Evolutionary conservation across 2,888 invertebrate genomes (phyloP), one percentile per base, ranked within the genome.

Genomic region (Alsophila aescularia): DNA sequence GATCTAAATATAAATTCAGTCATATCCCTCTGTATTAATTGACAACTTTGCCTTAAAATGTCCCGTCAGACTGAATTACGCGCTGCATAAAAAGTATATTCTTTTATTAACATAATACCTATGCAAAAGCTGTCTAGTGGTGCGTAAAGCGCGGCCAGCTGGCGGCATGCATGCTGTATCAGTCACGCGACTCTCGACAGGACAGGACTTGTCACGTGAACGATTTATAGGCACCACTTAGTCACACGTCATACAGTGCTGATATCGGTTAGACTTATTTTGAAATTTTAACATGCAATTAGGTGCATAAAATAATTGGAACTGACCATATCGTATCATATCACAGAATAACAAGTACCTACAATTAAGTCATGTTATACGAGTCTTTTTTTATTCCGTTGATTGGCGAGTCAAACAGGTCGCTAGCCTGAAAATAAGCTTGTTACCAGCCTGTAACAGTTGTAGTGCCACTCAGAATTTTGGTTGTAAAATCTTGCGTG

Each of bases 201-300:
- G 83, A 81, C 81, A 77, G 79, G 60, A 69, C 73, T 70, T 77
- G 83, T 75, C 84, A 79, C 73, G 73, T 69, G 64, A 67, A 65
- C 72, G 72, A 85, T 85, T 85, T 83, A 85, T 82, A 67, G 80
- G 67, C 72, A 68, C 75, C 80, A 81, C 80, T 83, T 84, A 83
- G 73, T 78, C 71, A 79, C 81, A 84, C 83, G 85, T 85, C 81
- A 85, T 82, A 80, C 68, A 68, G 68, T 65, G 64, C 67, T 56
- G 67, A 69, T 69, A 75, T 75, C 66, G 63, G 69, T 67, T 53
- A 52, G n/a, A n/a, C n/a, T n/a, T 49, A 72, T 69, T 74, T 64
- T 62, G 55, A 52, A 49, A 14, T 43, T 44, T 47, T 34, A 48
- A 40, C 49, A 8, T 45, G 37, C 34, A 21, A 58, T 58, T 52